Conservation (phyloP, 2,797 vertebrate genomes). For the Sorex maritimensis region DNA sequence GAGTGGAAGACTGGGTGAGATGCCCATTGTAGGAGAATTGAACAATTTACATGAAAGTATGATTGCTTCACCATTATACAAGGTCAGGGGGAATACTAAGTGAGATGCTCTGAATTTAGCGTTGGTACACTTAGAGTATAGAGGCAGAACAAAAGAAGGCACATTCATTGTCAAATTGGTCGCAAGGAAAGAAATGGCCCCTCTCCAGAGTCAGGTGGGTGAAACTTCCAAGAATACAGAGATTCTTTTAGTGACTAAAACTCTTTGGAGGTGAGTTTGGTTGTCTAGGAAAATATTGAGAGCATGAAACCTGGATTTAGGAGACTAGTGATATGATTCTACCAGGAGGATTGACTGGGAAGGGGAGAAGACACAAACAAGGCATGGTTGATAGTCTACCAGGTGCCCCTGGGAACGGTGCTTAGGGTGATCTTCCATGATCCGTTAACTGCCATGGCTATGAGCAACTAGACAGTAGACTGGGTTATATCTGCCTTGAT, state of each 20-base stretch:
- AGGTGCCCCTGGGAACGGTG: neutral
- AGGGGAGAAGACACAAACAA: neutral
- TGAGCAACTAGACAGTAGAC: neutral
- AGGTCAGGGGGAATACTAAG: neutral
- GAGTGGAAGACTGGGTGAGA: neutral
- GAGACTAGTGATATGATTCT: neutral
- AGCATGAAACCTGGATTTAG: neutral
- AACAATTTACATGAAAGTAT: neutral
- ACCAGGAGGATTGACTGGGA: neutral
- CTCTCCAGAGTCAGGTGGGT: neutral
- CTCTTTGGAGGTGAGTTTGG: neutral
- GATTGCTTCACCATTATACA: neutral
- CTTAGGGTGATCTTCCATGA: neutral
- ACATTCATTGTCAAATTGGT: neutral
- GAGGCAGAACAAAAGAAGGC: neutral
- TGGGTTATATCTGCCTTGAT: neutral
- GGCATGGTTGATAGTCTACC: neutral
- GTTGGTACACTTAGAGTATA: neutral
- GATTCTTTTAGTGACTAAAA: neutral
- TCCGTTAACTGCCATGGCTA: neutral
- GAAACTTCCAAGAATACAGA: neutral
- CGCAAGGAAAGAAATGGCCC: neutral
- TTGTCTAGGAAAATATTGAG: neutral
- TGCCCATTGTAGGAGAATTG: neutral
- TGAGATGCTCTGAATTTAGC: conserved; percentile 18